Percentiles rank a stretch among this genome's conserved stretches.
phyloP scores from a whole-genome alignment of 2,888 invertebrate species.

The Dendrolimus pini region DNA sequence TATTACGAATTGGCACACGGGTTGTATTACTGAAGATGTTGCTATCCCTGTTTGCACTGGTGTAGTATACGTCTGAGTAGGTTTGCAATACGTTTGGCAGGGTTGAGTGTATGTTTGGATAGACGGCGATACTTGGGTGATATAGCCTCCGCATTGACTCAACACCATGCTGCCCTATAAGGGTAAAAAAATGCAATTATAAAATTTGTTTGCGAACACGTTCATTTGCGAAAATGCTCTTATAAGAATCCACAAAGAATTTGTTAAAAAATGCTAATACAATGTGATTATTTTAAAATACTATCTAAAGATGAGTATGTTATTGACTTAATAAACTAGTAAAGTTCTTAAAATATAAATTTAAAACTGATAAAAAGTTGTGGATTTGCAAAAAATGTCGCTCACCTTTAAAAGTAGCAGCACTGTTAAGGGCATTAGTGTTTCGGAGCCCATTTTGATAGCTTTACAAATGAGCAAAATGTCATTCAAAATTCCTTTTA shows the following conservation, averaged over 20 bases:
- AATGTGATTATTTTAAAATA: not conserved
- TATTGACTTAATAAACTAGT: not conserved
- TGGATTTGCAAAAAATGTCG: not conserved
- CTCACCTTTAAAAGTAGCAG: conserved; percentile 27
- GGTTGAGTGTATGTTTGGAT: conserved; percentile 4
- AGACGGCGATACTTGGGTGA: conserved; percentile 1
- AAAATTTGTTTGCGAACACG: not conserved
- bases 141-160: conserved; percentile 7
- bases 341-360: conserved; percentile 1
- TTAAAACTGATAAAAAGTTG: not conserved
- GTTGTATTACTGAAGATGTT: conserved; percentile 14
- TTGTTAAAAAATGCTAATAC: not conserved
- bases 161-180: conserved; percentile 14
- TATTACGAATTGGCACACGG: conserved; percentile 32
- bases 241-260: not conserved
- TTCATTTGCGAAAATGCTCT: not conserved
- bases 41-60: conserved; percentile 11
- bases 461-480: conserved; percentile 27
- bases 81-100: conserved; percentile 1
- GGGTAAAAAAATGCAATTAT: not conserved
- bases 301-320: not conserved
- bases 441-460: conserved; percentile 39
- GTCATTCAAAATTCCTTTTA: conserved; percentile 31
- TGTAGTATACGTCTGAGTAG: conserved; percentile 2
- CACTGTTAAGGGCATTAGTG: conserved; percentile 18